Evolutionary conservation across 2,888 invertebrate species (phyloP).

Genomic region (Mythimna pallens): DNA sequence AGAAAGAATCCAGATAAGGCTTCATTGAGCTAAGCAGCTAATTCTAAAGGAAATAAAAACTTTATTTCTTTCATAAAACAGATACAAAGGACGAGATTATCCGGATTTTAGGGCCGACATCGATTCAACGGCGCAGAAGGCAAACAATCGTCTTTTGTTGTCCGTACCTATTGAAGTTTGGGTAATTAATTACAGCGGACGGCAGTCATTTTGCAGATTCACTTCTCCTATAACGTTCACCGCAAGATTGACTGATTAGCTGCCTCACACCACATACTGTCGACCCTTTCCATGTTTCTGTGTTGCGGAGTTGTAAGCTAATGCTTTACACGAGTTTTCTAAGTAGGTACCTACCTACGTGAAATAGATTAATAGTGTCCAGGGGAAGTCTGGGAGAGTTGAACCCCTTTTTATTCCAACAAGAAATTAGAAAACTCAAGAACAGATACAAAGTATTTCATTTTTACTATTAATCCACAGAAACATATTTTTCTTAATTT

Average conservation of each 20-base stretch:
- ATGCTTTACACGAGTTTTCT: conserved; percentile 35
- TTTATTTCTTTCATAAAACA: conserved; percentile 86
- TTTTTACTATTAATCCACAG: too few species aligned
- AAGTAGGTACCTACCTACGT: conserved; percentile 13
- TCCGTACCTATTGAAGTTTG: conserved; percentile 84
- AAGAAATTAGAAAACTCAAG: too few species aligned
- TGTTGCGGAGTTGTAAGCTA: conserved; percentile 29
- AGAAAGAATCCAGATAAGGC: conserved; percentile 62
- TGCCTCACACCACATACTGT: conserved; percentile 63
- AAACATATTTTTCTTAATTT: too few species aligned
- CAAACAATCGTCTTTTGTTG: conserved; percentile 89
- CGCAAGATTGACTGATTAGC: conserved; percentile 81
- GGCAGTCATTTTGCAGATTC: conserved; percentile 85
- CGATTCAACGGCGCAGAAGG: conserved; percentile 85
- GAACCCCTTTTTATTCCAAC: too few species aligned
- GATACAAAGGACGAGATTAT: conserved; percentile 87
- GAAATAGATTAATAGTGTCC: conserved; percentile 25
- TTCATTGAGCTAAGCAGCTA: conserved; percentile 73
- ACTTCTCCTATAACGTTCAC: conserved; percentile 76
- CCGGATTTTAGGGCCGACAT: conserved; percentile 85
- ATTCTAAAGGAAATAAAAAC: conserved; percentile 84
- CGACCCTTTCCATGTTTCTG: conserved; percentile 47
- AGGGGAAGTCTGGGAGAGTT: too few species aligned
- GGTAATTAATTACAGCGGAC: conserved; percentile 86
- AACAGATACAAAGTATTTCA: too few species aligned